A percentile compares a stretch with the other conserved stretches of the same genome.
Evolutionary conservation across 2,888 invertebrate genomes (phyloP).

Genomic region (Apantesis nais): DNA sequence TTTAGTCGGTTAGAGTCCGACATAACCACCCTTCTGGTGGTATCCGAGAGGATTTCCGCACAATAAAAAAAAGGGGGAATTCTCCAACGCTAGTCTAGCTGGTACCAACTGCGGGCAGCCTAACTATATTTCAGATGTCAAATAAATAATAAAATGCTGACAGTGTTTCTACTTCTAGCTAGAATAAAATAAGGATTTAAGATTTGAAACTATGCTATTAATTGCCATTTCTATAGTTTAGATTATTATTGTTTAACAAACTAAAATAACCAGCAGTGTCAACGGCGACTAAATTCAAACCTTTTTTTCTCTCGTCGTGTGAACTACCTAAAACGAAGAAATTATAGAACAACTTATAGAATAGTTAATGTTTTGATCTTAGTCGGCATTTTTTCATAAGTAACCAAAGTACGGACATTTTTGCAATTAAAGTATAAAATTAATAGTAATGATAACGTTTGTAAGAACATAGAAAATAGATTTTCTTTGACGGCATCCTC

Average conservation of each 20-base stretch:
- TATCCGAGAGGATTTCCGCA: too few species aligned
- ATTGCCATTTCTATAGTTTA: not conserved
- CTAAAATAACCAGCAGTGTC: not conserved
- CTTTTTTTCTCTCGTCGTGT: too few species aligned
- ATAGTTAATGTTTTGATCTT: too few species aligned
- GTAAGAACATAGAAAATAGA: not conserved
- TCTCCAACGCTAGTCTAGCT: too few species aligned
- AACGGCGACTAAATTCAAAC: not conserved
- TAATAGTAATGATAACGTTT: too few species aligned
- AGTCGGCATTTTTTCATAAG: too few species aligned
- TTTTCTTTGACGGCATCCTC: not conserved
- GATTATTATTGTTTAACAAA: not conserved
- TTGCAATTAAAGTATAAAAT: too few species aligned
- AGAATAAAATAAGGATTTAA: not conserved
- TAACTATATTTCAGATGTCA: not conserved
- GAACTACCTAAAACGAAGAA: not conserved
- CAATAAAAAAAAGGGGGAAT: too few species aligned
- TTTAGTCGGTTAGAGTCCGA: too few species aligned
- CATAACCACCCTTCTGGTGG: too few species aligned
- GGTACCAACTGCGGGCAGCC: not conserved
- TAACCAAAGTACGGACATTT: too few species aligned
- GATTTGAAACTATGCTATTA: not conserved
- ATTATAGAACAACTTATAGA: not conserved
- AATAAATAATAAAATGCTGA: not conserved
- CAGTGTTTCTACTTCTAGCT: not conserved